phyloP scores from a whole-genome alignment of 2,888 invertebrate genomes.

The Caenorhabditis sp. region DNA sequence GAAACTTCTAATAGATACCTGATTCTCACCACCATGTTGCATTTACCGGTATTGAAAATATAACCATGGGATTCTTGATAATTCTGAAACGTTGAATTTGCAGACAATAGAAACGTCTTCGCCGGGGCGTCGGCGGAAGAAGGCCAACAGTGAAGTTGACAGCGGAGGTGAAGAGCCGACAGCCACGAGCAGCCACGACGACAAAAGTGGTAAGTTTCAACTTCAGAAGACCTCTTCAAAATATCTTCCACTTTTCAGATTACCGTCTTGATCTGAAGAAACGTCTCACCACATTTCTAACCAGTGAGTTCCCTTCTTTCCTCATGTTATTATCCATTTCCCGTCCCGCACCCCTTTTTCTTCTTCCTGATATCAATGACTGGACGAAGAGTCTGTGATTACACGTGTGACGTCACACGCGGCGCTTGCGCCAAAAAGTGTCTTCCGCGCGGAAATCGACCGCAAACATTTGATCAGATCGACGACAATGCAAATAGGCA shows the following conservation, averaged over 20 bases:
- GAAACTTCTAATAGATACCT: background rate
- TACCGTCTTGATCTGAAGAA: slow-evolving; percentile 63
- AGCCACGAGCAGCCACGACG: slow-evolving; percentile 63
- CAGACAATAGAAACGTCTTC: slow-evolving; percentile 65
- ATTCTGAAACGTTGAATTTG: slow-evolving; percentile 11
- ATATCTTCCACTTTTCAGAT: slow-evolving; percentile 39
- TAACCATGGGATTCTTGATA: background rate
- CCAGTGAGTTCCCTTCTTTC: slow-evolving; percentile 52
- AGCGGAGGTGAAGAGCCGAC: slow-evolving; percentile 66
- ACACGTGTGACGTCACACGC: slow-evolving; percentile 62
- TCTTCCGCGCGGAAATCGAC: slow-evolving; percentile 66
- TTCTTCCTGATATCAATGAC: slow-evolving; percentile 47
- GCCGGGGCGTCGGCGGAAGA: slow-evolving; percentile 62
- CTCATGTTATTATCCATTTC: slow-evolving; percentile 23
- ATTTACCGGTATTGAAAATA: slow-evolving; percentile 27
- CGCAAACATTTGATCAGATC: slow-evolving; percentile 67
- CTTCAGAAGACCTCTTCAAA: background rate
- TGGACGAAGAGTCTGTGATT: slow-evolving; percentile 38
- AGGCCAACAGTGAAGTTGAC: slow-evolving; percentile 66
- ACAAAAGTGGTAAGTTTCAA: slow-evolving; percentile 59
- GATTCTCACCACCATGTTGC: slow-evolving; percentile 21
- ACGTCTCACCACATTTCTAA: slow-evolving; percentile 64
- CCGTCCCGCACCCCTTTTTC: slow-evolving; percentile 9
- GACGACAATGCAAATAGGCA: slow-evolving; percentile 56
- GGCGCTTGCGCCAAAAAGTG: slow-evolving; percentile 54